A percentile compares a stretch with the other conserved stretches of the same genome.
These are phyloP conservation scores for Phyllostomus hastatus DNA, from an alignment of 2,113 vertebrate species.

Conservation along the genomic window DNA sequence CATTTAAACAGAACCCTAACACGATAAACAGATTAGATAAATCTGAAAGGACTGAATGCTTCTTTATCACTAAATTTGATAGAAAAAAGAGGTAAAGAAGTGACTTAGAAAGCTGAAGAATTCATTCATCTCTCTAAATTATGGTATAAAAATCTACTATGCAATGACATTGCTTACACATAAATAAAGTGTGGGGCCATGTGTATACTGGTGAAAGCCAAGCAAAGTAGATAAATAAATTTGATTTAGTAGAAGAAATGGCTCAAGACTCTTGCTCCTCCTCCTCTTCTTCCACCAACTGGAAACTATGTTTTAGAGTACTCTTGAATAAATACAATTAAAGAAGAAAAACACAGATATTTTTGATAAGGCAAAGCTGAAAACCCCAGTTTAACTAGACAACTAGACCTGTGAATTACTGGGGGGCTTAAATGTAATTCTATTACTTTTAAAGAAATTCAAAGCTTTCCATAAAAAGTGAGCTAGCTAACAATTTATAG, in stretches of 20 bases:
- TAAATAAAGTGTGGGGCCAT: neutral
- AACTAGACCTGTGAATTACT: neutral
- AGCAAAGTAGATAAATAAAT: neutral
- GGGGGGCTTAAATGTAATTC: neutral
- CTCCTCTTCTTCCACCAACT: neutral
- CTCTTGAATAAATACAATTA: conserved; percentile 37
- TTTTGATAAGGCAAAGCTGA: conserved; percentile 8
- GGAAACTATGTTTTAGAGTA: neutral
- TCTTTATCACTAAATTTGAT: neutral
- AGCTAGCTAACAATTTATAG: neutral
- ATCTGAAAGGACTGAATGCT: neutral
- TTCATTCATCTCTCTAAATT: neutral
- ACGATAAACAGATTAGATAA: neutral
- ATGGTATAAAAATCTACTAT: neutral
- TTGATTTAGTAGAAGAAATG: neutral
- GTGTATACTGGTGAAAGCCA: neutral
- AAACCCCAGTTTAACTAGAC: neutral
- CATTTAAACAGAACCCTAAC: conserved; percentile 12
- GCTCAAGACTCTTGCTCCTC: neutral
- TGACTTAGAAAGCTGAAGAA: neutral
- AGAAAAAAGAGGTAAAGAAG: neutral
- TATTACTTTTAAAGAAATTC: neutral
- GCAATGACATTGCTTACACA: neutral
- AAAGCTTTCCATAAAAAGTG: neutral
- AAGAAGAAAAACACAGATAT: neutral